Evolutionary conservation across 2,797 vertebrate species (phyloP), one percentile per base, ranked within the genome.

Genomic region (Melanogrammus aeglefinus): DNA sequence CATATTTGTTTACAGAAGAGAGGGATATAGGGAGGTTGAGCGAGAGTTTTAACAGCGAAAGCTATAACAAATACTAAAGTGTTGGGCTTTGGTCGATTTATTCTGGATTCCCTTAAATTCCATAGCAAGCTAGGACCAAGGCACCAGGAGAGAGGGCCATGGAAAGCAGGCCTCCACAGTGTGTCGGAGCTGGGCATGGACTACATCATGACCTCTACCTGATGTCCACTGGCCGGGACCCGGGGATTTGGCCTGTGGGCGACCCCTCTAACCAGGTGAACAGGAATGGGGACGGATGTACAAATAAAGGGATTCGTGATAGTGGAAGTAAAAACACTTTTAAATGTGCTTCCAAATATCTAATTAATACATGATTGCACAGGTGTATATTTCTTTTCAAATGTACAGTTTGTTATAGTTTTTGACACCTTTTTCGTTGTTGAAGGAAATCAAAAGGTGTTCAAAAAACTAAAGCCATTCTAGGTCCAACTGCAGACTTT

Each of bases 181-280:
- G 80, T 96, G 83, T 80, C 91, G 24, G 86, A 93, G 75, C 85
- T 96, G 80, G 94, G 89, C 33, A 76, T 93, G 76, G 92, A 84
- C 41, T 96, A 96, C 85, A 92, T 96, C n/a, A n/a, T n/a, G 96
- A 96, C 77, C 93, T 96, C 3, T 96, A 94, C 82, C 89, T 96
- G 36, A 92, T n/a, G n/a, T 96, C 84, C 96, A 96, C 85, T 96
- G 95, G 96, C 95, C 0, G 95, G 95, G 8, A 95, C 93, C 2
- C 92, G n/a, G 93, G 79, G 94, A 94, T 27, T 71, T 91, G 73
- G 83, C n/a, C 16, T 0, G 92, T 93, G 66, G 72, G 80, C 8
- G 95, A 96, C 81, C 66, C 85, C 16, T 82, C 77, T 13, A 96
- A 96, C 81, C 80, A 81, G 90, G 88, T 81, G 41, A 18, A 72